phyloP scores from a whole-genome alignment of 2,113 vertebrate species.

The Strix uralensis region DNA sequence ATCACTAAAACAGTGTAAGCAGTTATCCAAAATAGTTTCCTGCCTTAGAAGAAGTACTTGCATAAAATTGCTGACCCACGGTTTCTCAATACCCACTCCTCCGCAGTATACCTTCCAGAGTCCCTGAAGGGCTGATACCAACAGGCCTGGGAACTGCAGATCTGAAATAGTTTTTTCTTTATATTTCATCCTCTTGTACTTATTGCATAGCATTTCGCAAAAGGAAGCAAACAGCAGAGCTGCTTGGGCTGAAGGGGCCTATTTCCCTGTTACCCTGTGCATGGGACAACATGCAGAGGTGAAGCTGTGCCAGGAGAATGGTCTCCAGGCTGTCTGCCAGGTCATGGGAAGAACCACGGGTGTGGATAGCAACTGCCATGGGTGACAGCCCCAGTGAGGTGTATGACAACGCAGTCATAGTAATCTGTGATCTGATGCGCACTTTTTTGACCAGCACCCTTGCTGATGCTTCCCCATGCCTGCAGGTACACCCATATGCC shows the following conservation, averaged over 20 bases:
- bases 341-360: accelerated
- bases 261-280: not conserved
- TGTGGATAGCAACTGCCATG: not conserved
- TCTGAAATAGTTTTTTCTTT: not conserved
- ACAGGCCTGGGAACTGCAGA: not conserved
- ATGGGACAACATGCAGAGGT: not conserved
- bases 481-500: not conserved
- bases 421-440: not conserved
- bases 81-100: not conserved
- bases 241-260: not conserved
- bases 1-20: not conserved
- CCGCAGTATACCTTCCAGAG: not conserved
- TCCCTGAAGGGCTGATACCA: not conserved
- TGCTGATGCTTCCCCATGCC: not conserved
- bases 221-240: not conserved
- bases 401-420: not conserved
- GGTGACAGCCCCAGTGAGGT: not conserved
- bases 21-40: not conserved
- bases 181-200: not conserved
- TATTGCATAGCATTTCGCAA: not conserved
- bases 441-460: not conserved
- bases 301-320: not conserved
- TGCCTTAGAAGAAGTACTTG: not conserved
- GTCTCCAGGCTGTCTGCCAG: not conserved
- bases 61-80: not conserved